phyloP scores from a whole-genome alignment of 2,797 vertebrate genomes.

The Fundulus diaphanus region DNA sequence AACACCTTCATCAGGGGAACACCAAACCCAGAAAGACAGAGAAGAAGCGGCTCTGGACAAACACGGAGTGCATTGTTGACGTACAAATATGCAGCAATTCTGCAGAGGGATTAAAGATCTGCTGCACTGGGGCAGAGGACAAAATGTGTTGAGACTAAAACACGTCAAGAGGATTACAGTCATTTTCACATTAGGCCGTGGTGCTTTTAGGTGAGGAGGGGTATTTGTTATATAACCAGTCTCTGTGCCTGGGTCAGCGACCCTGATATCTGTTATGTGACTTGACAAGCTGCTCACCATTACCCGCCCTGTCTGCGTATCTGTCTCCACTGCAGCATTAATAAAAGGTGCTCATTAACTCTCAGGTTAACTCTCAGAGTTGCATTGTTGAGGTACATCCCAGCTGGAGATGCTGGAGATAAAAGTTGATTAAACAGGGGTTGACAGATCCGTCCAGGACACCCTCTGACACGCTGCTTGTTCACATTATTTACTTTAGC shows the following conservation, averaged over 20 bases:
- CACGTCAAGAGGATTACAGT: slow-evolving; percentile 58
- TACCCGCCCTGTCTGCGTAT: slow-evolving; percentile 15
- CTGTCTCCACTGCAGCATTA: slow-evolving; percentile 14
- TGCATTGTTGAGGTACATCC: slow-evolving; percentile 5
- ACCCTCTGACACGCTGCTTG: background rate
- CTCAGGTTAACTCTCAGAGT: slow-evolving; percentile 49
- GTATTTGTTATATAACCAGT: slow-evolving; percentile 50
- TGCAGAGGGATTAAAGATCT: slow-evolving; percentile 48
- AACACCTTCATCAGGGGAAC: background rate
- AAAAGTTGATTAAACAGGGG: background rate
- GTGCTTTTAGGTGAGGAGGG: slow-evolving; percentile 50
- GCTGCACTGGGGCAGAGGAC: slow-evolving; percentile 30
- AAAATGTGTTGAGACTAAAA: slow-evolving; percentile 44
- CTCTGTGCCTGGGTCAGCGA: slow-evolving; percentile 16
- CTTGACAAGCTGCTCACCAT: slow-evolving; percentile 33
- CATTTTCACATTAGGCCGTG: slow-evolving; percentile 59
- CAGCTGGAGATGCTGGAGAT: background rate
- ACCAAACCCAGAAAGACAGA: background rate
- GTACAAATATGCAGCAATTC: slow-evolving; percentile 29
- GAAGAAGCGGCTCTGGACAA: slow-evolving; percentile 11
- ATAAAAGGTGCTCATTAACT: slow-evolving; percentile 41
- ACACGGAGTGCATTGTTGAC: slow-evolving; percentile 46
- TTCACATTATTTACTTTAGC: background rate
- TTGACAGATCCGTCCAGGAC: background rate
- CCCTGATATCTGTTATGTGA: slow-evolving; percentile 25